Evolutionary conservation across 2,888 invertebrate species (phyloP).

Genomic region (Drosophila greeni): DNA sequence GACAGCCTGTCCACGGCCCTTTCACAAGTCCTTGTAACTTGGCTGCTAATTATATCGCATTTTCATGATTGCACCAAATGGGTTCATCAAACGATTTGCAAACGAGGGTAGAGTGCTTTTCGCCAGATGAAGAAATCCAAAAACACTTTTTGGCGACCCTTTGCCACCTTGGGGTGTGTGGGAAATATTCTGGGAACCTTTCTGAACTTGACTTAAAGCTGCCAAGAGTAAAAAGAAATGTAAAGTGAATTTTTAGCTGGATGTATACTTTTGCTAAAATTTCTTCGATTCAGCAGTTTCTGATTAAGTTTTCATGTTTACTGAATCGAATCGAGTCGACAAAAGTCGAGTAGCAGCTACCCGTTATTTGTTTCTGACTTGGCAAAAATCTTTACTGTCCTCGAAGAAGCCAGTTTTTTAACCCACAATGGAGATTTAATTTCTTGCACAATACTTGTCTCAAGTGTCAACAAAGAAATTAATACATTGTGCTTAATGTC

Average conservation of each 20-base stretch:
- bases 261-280: constrained; percentile 1
- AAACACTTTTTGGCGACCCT: constrained; percentile 5
- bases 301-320: constrained; percentile 7
- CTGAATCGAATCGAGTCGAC: constrained; percentile 1
- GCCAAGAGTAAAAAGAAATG: not conserved
- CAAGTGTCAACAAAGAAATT: not conserved
- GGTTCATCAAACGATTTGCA: constrained; percentile 40
- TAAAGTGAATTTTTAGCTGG: constrained; percentile 2
- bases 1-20: constrained; percentile 23
- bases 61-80: constrained; percentile 42
- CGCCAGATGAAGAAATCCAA: constrained; percentile 13
- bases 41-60: constrained; percentile 41
- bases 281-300: constrained; percentile 13
- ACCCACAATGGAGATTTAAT: not conserved
- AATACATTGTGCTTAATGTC: not conserved
- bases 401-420: not conserved
- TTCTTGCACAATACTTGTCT: not conserved
- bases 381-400: not conserved
- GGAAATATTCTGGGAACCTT: too few relatives aligned
- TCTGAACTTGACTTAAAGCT: not conserved
- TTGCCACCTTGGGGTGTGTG: not conserved
- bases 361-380: not conserved
- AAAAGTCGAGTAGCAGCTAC: not conserved
- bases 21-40: constrained; percentile 34
- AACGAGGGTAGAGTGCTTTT: constrained; percentile 37